Evolutionary conservation across 2,797 vertebrate genomes (phyloP).

Genomic region (Babyrousa celebensis): DNA sequence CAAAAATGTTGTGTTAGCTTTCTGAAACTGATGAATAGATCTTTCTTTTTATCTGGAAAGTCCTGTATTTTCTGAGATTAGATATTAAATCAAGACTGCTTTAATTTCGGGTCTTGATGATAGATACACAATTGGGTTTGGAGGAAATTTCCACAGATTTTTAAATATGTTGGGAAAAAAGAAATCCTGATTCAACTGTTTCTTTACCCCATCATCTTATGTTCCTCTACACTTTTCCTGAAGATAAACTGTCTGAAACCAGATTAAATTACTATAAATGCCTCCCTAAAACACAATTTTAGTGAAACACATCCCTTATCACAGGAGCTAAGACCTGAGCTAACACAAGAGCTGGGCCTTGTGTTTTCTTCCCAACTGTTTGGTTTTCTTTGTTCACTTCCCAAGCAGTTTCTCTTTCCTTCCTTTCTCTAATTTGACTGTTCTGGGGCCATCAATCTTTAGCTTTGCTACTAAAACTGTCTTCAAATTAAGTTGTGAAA

Average conservation of each 20-base stretch:
- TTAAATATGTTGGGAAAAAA: slow-evolving; percentile 14
- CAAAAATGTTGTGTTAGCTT: not conserved
- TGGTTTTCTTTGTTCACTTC: not conserved
- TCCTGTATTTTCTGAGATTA: slow-evolving; percentile 17
- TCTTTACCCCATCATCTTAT: not conserved
- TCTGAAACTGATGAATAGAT: not conserved
- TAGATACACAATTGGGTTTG: not conserved
- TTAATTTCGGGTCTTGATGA: slow-evolving; percentile 45
- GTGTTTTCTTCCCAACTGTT: not conserved
- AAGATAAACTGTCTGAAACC: not conserved
- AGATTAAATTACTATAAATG: not conserved
- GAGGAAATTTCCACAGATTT: slow-evolving; percentile 50
- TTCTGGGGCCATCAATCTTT: not conserved
- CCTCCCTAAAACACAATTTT: not conserved
- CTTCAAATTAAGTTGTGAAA: not conserved
- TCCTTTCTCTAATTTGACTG: not conserved
- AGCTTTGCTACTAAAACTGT: not conserved
- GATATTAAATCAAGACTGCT: slow-evolving; percentile 68
- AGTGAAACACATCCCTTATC: not conserved
- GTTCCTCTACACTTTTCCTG: not conserved
- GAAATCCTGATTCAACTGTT: slow-evolving; percentile 18
- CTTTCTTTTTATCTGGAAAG: not conserved
- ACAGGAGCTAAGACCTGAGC: not conserved
- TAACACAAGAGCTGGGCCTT: too few species aligned
- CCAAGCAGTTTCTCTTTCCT: not conserved